phyloP scores from a whole-genome alignment of 2,888 invertebrate species.

The Clanis bilineata region DNA sequence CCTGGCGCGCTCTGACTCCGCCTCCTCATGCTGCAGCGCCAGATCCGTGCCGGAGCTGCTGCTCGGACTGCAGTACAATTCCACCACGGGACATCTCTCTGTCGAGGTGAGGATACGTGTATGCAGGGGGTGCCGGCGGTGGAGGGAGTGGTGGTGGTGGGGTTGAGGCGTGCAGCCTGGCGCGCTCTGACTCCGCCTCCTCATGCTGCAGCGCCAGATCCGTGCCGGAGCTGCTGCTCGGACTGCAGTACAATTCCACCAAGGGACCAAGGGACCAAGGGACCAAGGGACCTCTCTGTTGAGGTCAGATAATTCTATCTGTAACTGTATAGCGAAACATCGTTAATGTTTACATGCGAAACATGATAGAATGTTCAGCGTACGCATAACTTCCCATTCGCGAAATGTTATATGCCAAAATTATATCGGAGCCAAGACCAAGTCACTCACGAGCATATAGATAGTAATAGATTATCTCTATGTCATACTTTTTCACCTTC shows the following conservation, averaged over 20 bases:
- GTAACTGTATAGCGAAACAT: no score
- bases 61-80: constrained; percentile 95
- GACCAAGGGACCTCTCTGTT: constrained; percentile 94
- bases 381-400: no score
- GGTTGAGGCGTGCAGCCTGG: constrained; percentile 85
- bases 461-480: no score
- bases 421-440: no score
- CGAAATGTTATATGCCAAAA: no score
- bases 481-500: no score
- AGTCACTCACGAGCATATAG: no score
- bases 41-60: constrained; percentile 96
- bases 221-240: constrained; percentile 95
- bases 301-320: no score
- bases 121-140: constrained; percentile 24
- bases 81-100: constrained; percentile 95
- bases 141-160: constrained; percentile 30
- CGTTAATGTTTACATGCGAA: no score
- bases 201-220: constrained; percentile 96
- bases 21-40: constrained; percentile 95
- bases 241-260: constrained; percentile 95
- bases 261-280: no score
- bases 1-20: constrained; percentile 95
- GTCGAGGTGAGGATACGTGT: constrained; percentile 93
- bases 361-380: no score
- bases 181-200: constrained; percentile 95